Conservation (phyloP, 2,888 invertebrate species). For the Phengaris alcon region DNA sequence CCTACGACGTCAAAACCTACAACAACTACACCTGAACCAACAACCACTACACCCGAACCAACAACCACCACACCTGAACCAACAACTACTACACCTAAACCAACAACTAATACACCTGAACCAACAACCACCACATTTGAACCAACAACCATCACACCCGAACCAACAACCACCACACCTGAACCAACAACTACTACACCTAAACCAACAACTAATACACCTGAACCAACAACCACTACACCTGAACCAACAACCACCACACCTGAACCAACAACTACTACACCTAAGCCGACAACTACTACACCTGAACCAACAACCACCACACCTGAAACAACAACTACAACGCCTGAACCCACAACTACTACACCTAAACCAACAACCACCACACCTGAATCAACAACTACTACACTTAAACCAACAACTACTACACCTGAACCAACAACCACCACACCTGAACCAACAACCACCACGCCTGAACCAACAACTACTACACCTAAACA, state of each 20-base stretch:
- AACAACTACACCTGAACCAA: conserved; percentile 30
- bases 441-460: background rate
- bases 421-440: background rate
- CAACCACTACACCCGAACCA: conserved; percentile 30
- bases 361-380: background rate
- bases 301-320: background rate
- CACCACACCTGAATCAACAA: background rate
- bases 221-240: no score
- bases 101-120: background rate
- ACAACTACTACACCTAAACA: background rate
- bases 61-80: conserved; percentile 29
- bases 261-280: background rate
- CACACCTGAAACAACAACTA: no score
- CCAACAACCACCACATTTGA: background rate
- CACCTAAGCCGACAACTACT: background rate
- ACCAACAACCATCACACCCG: background rate
- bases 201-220: no score
- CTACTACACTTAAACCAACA: conserved; percentile 27
- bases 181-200: background rate
- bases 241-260: no score
- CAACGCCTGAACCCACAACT: background rate
- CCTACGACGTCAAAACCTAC: conserved; percentile 32
- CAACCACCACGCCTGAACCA: background rate
- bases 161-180: background rate
- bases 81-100: background rate